Base-by-base conservation (phyloP, 2,797 vertebrate species). In the Sebastes minor region DNA sequence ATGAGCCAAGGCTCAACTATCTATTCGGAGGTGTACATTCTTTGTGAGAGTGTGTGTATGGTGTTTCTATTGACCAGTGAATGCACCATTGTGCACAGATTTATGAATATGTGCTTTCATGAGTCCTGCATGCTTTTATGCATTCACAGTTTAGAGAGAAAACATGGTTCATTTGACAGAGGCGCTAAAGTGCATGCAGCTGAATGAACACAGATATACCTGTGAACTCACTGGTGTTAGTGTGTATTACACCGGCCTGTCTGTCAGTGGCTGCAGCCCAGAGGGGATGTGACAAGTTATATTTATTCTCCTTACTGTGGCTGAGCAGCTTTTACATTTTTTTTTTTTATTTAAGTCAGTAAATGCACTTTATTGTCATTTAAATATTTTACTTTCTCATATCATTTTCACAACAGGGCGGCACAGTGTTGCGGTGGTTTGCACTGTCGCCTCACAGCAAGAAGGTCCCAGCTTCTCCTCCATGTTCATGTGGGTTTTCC, bases 1-100 rank as follows among this genome's bases (percentile, higher is more conserved):
- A 89, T 88, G 89, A 90, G 88, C 76, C 86, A 77, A 81, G 84
- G 80, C 85, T 84, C 67, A 82, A 78, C 85, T 84, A 85, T 92
- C 86, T 85, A 80, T 93, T 84, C 38, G 67, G 35, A 73, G 81
- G 73, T 70, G 83, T 79, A 74, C 53, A 38, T 80, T 85, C 80
- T 80, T 88, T 85, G 80, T 79, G 77, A 55, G 28, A 25, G 74
- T 64, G 66, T 82, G 80, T 76, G 76, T 72, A 68, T 65, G 76
- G 70, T 42, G 62, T 84, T 88, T 79, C 83, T 82, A 86, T 91
- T 91, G 86, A 91, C 86, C 86, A 82, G 71, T 46, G 77, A 89
- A 82, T 72, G 83, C 82, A 82, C 74, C 68, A 56, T 63, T 82
- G 78, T 85, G 68, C 66, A 25, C 78, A 84, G 88, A 91, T 89